These are phyloP conservation scores for Epizoanthus rinbou DNA, from an alignment of 92 coral and sea anemone genomes.

Conservation along the genomic window DNA sequence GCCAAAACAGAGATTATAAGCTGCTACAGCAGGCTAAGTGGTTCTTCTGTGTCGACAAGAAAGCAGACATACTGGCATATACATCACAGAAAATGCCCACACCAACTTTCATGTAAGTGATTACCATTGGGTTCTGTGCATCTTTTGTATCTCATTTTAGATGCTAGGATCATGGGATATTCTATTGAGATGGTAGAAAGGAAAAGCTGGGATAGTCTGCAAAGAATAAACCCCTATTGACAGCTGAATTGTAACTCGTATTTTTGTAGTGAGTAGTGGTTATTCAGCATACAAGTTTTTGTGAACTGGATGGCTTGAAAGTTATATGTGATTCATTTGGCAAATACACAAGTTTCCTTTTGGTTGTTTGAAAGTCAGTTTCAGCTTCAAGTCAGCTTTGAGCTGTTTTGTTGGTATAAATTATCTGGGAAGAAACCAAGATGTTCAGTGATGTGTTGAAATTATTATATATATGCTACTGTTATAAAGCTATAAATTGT, in stretches of 20 bases:
- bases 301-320: background rate
- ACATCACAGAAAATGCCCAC: slow-evolving; percentile 31
- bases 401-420: background rate
- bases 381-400: background rate
- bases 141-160: background rate
- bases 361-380: background rate
- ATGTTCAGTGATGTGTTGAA: background rate
- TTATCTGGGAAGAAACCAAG: background rate
- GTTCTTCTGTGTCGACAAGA: background rate
- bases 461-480: background rate
- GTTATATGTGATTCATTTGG: background rate
- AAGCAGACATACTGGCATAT: slow-evolving; percentile 7
- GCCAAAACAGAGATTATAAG: background rate
- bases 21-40: background rate
- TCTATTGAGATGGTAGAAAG: background rate
- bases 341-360: background rate
- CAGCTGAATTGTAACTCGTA: background rate
- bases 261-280: background rate
- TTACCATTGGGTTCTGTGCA: background rate
- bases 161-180: background rate
- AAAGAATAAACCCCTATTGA: background rate
- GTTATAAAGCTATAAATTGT: background rate
- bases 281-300: background rate
- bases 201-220: background rate
- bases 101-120: slow-evolving; percentile 47